Evolutionary conservation across 2,113 vertebrate genomes (phyloP).

Genomic region (Malurus elegans): DNA sequence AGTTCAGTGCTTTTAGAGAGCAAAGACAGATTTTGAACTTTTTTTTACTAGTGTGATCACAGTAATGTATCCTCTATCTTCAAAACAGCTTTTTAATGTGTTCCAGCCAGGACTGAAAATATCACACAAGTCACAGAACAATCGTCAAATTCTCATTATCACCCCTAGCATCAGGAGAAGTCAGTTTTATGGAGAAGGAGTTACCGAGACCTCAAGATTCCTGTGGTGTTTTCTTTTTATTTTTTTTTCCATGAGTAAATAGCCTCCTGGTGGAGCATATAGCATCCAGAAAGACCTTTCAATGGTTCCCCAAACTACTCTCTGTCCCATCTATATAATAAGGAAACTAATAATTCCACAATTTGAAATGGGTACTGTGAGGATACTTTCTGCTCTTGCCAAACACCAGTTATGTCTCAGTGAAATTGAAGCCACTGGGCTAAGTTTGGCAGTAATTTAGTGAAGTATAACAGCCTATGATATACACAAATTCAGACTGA

Average conservation of each 20-base stretch:
- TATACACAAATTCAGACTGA: not conserved
- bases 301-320: conserved; percentile 39
- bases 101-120: conserved; percentile 48
- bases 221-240: not conserved
- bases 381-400: conserved; percentile 37
- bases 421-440: conserved; percentile 23
- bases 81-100: conserved; percentile 56
- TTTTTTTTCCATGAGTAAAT: not conserved
- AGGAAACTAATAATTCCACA: conserved; percentile 59
- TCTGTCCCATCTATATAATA: conserved; percentile 37
- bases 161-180: conserved; percentile 20
- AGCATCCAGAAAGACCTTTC: conserved; percentile 28
- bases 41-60: conserved; percentile 30
- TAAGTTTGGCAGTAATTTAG: conserved; percentile 44
- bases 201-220: conserved; percentile 37
- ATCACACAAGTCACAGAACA: conserved; percentile 50
- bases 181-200: conserved; percentile 38
- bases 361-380: conserved; percentile 39
- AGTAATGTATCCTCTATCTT: conserved; percentile 46
- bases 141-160: conserved; percentile 60
- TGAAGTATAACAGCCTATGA: not conserved
- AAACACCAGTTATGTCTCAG: conserved; percentile 32
- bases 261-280: conserved; percentile 3
- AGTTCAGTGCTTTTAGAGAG: conserved; percentile 7
- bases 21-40: conserved; percentile 23